These are phyloP conservation scores for Drosophila flavopinicola DNA, from an alignment of 2,888 invertebrate genomes.

Conservation along the genomic window DNA sequence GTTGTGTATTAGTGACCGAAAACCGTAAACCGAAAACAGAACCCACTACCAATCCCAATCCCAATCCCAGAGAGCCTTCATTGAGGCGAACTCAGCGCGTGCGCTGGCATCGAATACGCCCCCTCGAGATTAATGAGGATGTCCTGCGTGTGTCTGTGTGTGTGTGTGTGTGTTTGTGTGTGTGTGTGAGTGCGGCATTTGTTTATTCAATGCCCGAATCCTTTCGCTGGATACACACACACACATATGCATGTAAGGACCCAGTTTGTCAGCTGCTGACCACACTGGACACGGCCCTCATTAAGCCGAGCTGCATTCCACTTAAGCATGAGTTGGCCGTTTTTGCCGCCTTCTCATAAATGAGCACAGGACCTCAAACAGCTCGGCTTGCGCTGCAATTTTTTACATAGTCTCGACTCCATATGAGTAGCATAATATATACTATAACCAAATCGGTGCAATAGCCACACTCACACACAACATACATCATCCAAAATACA, in stretches of 20 bases:
- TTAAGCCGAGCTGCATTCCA: conserved; percentile 70
- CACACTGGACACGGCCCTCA: conserved; percentile 58
- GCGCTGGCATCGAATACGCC: conserved; percentile 67
- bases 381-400: conserved; percentile 1
- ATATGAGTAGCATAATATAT: conserved; percentile 2
- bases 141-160: conserved; percentile 15
- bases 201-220: conserved; percentile 66
- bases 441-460: conserved; percentile 23
- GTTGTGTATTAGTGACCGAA: conserved; percentile 69
- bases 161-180: conserved; percentile 10
- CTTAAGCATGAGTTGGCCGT: conserved; percentile 72
- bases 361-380: conserved; percentile 20
- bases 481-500: neutral
- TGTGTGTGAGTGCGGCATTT: conserved; percentile 51
- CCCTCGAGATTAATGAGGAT: conserved; percentile 80
- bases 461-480: conserved; percentile 5
- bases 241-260: conserved; percentile 29
- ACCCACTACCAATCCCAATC: conserved; percentile 17
- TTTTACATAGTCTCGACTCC: neutral
- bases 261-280: conserved; percentile 71
- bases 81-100: conserved; percentile 51
- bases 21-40: conserved; percentile 17
- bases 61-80: conserved; percentile 20
- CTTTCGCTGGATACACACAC: conserved; percentile 56
- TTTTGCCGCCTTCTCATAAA: conserved; percentile 40